These are phyloP conservation scores for Thaleichthys pacificus DNA, from an alignment of 2,797 vertebrate genomes.

Conservation along the genomic window DNA sequence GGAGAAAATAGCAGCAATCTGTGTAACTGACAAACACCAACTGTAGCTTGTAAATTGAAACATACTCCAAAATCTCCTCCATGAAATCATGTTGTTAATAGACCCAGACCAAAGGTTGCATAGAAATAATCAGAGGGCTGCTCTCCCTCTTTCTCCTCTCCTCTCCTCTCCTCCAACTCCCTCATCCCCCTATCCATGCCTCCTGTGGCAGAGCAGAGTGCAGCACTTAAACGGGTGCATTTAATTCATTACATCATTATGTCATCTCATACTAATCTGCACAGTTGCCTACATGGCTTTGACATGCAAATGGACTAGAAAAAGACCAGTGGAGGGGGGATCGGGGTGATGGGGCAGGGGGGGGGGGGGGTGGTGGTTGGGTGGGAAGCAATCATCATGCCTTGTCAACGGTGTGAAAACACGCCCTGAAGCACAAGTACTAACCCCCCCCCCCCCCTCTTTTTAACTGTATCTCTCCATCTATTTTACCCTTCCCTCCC, in stretches of 20 bases:
- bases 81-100: too few relatives aligned
- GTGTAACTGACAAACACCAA: neutral
- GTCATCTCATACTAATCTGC: conserved; percentile 93
- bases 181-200: conserved; percentile 40
- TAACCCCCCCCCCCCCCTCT: conserved; percentile 52
- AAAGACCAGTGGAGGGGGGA: conserved; percentile 74
- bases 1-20: neutral
- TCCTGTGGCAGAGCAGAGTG: conserved; percentile 48
- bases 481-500: conserved; percentile 53
- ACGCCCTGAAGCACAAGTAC: conserved; percentile 79
- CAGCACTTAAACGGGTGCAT: conserved; percentile 81
- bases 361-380: conserved; percentile 73
- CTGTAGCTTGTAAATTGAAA: too few relatives aligned
- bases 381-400: conserved; percentile 84
- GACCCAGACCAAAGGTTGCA: neutral
- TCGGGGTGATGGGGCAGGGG: conserved; percentile 56
- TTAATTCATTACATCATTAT: conserved; percentile 96
- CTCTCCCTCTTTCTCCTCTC: conserved; percentile 41
- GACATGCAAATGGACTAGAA: conserved; percentile 92
- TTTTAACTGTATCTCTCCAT: conserved; percentile 67
- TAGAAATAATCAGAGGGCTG: conserved; percentile 15
- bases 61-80: too few relatives aligned
- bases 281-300: conserved; percentile 85
- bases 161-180: conserved; percentile 45
- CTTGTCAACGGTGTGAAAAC: conserved; percentile 83